phyloP scores from a whole-genome alignment of 2,797 vertebrate genomes.

The Kryptolebias ocellatus region DNA sequence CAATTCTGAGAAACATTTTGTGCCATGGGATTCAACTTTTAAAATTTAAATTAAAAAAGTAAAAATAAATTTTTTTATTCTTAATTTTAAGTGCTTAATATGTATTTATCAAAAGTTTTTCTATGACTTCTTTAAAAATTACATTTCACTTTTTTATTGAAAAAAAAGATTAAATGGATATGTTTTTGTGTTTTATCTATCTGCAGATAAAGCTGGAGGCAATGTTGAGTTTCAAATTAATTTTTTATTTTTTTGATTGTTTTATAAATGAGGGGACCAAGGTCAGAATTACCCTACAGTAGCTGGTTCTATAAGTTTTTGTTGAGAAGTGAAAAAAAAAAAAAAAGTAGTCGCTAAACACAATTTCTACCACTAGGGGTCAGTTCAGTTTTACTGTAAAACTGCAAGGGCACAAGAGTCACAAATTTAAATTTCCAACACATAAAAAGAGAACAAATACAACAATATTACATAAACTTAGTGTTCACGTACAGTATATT shows the following conservation, averaged over 20 bases:
- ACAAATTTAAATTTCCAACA: not conserved
- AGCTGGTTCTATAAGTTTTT: not conserved
- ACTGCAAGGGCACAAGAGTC: conserved; percentile 7
- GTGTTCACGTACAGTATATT: too few relatives aligned
- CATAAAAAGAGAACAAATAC: not conserved
- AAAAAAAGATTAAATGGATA: not conserved
- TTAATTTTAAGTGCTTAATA: too few relatives aligned
- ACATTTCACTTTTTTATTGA: too few relatives aligned
- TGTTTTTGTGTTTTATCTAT: not conserved
- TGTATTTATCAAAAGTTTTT: too few relatives aligned
- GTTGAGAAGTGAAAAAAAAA: not conserved
- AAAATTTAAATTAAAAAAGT: too few relatives aligned
- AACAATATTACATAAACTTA: too few relatives aligned
- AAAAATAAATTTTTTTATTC: too few relatives aligned
- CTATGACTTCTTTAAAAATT: too few relatives aligned
- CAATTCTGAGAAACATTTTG: too few relatives aligned
- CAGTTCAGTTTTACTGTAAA: conserved; percentile 59
- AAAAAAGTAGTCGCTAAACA: not conserved
- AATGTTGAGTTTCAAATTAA: not conserved
- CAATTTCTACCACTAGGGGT: conserved; percentile 67
- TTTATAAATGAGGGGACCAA: not conserved
- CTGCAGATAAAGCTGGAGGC: not conserved
- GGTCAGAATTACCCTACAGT: not conserved
- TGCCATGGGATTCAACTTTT: too few relatives aligned
- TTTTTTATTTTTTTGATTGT: not conserved